Percentiles rank a stretch among this genome's conserved stretches.
Evolutionary conservation across 2,888 invertebrate genomes (phyloP).

Genomic region (Therioaphis trifolii): DNA sequence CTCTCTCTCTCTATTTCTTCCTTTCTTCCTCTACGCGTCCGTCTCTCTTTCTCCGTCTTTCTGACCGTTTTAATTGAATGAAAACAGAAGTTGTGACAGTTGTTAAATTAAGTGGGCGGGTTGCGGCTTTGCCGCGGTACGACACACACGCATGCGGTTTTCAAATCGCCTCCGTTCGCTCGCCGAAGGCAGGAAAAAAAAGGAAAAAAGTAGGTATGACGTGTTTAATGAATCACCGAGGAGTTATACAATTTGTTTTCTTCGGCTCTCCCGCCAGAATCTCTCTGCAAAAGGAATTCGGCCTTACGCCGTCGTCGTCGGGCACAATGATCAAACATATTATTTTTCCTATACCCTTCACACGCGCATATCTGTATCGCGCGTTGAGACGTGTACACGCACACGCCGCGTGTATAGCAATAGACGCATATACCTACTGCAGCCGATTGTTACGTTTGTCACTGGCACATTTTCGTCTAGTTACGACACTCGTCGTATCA

Average conservation of each 20-base stretch:
- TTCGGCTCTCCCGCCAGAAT: constrained; percentile 12
- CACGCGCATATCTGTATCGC: neutral
- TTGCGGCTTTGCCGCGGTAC: neutral
- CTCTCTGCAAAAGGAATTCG: constrained; percentile 61
- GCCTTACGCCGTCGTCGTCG: constrained; percentile 27
- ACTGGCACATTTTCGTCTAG: constrained; percentile 52
- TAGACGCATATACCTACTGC: neutral
- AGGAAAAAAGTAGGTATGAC: constrained; percentile 20
- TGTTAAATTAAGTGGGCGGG: neutral
- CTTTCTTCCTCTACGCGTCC: constrained; percentile 25
- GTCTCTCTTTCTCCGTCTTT: neutral
- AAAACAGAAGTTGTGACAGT: constrained; percentile 15
- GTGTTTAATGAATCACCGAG: constrained; percentile 57
- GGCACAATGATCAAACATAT: constrained; percentile 39
- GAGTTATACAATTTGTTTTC: constrained; percentile 58
- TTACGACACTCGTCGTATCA: constrained; percentile 30
- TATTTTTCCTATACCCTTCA: constrained; percentile 27
- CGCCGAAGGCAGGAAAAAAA: constrained; percentile 1
- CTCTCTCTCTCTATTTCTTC: too few relatives aligned
- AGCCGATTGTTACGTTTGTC: constrained; percentile 51
- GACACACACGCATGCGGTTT: neutral
- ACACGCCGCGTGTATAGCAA: too few relatives aligned
- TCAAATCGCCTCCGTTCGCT: constrained; percentile 47
- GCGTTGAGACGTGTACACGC: neutral
- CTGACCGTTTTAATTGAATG: neutral